Evolutionary conservation across 2,888 invertebrate species (phyloP).

Genomic region (Arge pagana): DNA sequence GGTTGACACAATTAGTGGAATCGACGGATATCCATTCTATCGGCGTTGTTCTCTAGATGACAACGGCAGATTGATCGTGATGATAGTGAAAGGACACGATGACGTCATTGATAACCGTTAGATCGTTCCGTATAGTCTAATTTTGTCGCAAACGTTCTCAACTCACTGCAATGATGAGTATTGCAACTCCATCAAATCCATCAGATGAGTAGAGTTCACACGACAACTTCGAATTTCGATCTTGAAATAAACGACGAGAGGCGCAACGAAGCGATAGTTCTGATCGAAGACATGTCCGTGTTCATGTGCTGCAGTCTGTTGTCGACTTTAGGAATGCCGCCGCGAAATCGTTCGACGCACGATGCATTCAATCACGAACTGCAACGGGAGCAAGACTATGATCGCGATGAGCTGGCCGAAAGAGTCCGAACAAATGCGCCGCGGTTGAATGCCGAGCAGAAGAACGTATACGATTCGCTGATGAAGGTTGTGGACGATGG

Average conservation of each 20-base stretch:
- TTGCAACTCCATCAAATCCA: conserved; percentile 54
- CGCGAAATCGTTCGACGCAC: conserved; percentile 25
- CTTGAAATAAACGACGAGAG: conserved; percentile 34
- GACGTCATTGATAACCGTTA: conserved; percentile 34
- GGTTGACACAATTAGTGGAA: conserved; percentile 42
- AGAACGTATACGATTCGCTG: conserved; percentile 29
- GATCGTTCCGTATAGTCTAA: conserved; percentile 35
- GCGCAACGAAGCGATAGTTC: conserved; percentile 42
- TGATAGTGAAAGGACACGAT: too few species aligned
- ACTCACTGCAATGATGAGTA: conserved; percentile 55
- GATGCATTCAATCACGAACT: conserved; percentile 35
- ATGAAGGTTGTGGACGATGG: conserved; percentile 32
- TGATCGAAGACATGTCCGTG: conserved; percentile 40
- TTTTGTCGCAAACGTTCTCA: conserved; percentile 35
- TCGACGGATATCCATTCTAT: conserved; percentile 50
- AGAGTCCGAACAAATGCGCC: too few species aligned
- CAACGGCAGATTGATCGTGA: conserved; percentile 35
- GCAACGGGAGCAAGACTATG: conserved; percentile 37
- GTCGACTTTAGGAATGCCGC: conserved; percentile 39
- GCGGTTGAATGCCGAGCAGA: too few species aligned
- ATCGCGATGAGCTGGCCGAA: too few species aligned
- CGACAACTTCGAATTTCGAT: conserved; percentile 30
- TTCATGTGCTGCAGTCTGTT: conserved; percentile 28
- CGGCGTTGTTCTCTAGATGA: conserved; percentile 36
- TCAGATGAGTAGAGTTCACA: conserved; percentile 52